A percentile compares a stretch with the other conserved stretches of the same genome.
These are phyloP conservation scores for Colaptes auratus DNA, from an alignment of 2,113 vertebrate species.

Conservation along the genomic window DNA sequence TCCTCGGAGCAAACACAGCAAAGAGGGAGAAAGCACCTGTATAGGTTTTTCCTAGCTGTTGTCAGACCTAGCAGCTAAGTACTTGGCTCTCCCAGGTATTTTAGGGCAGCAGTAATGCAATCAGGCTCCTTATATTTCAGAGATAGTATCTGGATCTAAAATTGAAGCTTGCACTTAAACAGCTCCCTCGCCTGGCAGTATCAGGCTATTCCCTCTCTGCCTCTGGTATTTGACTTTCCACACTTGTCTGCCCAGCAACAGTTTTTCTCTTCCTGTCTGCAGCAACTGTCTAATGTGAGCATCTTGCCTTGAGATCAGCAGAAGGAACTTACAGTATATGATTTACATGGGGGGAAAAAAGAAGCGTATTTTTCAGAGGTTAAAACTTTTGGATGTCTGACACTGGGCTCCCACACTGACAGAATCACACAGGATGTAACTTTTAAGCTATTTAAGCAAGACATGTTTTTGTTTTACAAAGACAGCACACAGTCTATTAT, in stretches of 20 bases:
- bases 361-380: slow-evolving; percentile 50
- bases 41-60: background rate
- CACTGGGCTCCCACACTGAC: background rate
- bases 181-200: slow-evolving; percentile 30
- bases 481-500: slow-evolving; percentile 54
- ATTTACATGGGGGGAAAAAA: background rate
- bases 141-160: background rate
- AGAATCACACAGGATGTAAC: slow-evolving; percentile 7
- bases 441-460: slow-evolving; percentile 35
- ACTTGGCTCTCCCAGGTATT: background rate
- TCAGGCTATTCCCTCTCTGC: background rate
- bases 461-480: slow-evolving; percentile 31
- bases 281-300: slow-evolving; percentile 3
- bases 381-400: slow-evolving; percentile 49
- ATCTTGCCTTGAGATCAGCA: slow-evolving; percentile 31
- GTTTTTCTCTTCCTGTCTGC: slow-evolving; percentile 16
- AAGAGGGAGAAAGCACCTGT: background rate
- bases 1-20: background rate
- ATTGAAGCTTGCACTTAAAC: background rate
- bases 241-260: slow-evolving; percentile 44
- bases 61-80: background rate
- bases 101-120: background rate
- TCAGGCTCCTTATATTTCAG: background rate
- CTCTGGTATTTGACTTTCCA: background rate
- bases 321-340: slow-evolving; percentile 12